Evolutionary conservation across 2,797 vertebrate species (phyloP).

Genomic region (Melanotaenia trifasciata): DNA sequence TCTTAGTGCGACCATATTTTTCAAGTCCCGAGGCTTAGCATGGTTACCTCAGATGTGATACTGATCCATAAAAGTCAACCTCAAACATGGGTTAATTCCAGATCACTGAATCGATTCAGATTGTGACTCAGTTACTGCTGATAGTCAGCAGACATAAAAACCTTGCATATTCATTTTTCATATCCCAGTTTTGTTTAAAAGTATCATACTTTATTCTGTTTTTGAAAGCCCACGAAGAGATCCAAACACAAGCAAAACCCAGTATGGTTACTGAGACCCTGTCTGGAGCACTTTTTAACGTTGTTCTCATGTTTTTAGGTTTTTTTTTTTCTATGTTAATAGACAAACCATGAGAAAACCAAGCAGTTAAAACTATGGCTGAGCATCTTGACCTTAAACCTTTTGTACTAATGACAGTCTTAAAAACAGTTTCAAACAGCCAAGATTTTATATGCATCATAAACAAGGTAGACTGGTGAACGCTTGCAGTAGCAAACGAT

Average conservation of each 20-base stretch:
- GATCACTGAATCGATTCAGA: conserved; percentile 35
- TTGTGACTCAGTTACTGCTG: conserved; percentile 3
- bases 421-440: background rate
- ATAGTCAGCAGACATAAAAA: background rate
- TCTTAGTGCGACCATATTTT: background rate
- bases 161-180: background rate
- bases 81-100: conserved; percentile 36
- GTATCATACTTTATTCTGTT: background rate
- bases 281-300: background rate
- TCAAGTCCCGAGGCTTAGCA: background rate
- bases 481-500: background rate
- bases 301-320: background rate
- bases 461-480: background rate
- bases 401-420: background rate
- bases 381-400: background rate
- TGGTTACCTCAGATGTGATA: conserved; percentile 14
- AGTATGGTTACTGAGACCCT: background rate
- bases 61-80: conserved; percentile 8
- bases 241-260: background rate
- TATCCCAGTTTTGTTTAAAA: background rate
- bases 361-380: background rate
- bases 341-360: background rate
- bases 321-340: background rate
- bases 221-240: background rate
- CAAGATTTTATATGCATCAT: background rate